A percentile compares a stretch with the other conserved stretches of the same genome.
These are phyloP conservation scores for Heliconius ethilla DNA, from an alignment of 2,888 invertebrate genomes.

Conservation along the genomic window DNA sequence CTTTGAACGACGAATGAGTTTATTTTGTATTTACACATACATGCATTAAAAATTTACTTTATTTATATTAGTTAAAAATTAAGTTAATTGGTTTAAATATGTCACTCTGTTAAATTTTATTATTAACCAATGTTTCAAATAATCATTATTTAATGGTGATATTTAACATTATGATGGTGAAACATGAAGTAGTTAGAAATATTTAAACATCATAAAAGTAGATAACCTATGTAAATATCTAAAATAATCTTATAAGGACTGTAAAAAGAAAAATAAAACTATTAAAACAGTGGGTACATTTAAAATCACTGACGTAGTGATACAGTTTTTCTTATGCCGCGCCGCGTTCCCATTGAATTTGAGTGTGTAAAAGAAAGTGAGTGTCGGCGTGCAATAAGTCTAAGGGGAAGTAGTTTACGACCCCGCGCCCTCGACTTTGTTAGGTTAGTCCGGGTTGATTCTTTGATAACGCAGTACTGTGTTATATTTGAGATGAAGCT, in stretches of 20 bases:
- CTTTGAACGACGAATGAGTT: too few relatives aligned
- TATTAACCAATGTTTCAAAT: too few relatives aligned
- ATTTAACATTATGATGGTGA: too few relatives aligned
- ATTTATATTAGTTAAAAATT: too few relatives aligned
- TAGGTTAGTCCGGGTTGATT: slow-evolving; percentile 74
- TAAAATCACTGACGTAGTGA: slow-evolving; percentile 34
- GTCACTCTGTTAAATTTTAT: too few relatives aligned
- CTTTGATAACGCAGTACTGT: slow-evolving; percentile 63
- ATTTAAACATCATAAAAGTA: background rate
- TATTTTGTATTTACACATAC: slow-evolving; percentile 1
- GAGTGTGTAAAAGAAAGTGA: slow-evolving; percentile 53
- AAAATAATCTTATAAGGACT: background rate
- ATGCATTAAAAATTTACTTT: background rate
- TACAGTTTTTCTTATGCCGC: slow-evolving; percentile 36
- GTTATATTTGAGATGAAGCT: slow-evolving; percentile 35
- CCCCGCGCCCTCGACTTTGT: slow-evolving; percentile 68
- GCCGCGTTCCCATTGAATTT: slow-evolving; percentile 41
- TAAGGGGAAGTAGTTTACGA: slow-evolving; percentile 78
- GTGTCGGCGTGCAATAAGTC: slow-evolving; percentile 55
- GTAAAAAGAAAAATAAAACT: slow-evolving; percentile 24
- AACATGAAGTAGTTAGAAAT: too few relatives aligned
- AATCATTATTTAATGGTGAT: too few relatives aligned
- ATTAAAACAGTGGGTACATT: slow-evolving; percentile 21
- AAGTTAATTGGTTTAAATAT: too few relatives aligned
- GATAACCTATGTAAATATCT: background rate